phyloP scores from a whole-genome alignment of 2,113 vertebrate genomes.

The Colinus virginianus region DNA sequence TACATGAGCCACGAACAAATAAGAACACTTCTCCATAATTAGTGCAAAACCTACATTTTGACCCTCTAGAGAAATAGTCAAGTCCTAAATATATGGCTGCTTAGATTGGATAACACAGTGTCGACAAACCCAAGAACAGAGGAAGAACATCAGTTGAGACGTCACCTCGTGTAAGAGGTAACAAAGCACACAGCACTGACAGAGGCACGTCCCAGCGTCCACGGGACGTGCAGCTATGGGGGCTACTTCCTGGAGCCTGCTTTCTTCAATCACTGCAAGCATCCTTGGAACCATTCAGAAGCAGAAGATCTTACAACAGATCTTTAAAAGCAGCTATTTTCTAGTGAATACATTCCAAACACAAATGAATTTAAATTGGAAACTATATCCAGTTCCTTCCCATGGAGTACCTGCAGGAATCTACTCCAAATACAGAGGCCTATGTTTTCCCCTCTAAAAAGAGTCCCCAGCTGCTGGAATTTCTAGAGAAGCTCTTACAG shows the following conservation, averaged over 20 bases:
- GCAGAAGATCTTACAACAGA: background rate
- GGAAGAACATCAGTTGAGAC: background rate
- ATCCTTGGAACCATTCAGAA: background rate
- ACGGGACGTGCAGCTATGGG: background rate
- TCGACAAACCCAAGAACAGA: background rate
- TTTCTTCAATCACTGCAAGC: background rate
- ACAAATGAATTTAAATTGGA: background rate
- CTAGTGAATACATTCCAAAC: constrained; percentile 5
- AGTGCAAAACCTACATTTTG: background rate
- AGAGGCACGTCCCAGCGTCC: background rate
- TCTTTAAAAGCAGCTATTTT: constrained; percentile 15
- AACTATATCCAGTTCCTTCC: background rate
- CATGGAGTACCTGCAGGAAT: background rate
- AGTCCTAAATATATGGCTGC: background rate
- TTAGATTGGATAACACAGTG: background rate
- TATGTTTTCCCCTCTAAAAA: background rate
- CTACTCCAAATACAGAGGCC: background rate
- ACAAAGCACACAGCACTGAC: background rate
- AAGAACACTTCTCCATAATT: background rate
- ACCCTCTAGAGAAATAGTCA: background rate
- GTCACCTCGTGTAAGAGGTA: background rate
- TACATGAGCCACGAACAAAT: background rate
- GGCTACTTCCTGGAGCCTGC: background rate
- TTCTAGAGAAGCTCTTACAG: background rate
- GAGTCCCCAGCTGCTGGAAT: background rate